Conservation (phyloP, 2,113 vertebrate species). For the Cyrtonyx montezumae region DNA sequence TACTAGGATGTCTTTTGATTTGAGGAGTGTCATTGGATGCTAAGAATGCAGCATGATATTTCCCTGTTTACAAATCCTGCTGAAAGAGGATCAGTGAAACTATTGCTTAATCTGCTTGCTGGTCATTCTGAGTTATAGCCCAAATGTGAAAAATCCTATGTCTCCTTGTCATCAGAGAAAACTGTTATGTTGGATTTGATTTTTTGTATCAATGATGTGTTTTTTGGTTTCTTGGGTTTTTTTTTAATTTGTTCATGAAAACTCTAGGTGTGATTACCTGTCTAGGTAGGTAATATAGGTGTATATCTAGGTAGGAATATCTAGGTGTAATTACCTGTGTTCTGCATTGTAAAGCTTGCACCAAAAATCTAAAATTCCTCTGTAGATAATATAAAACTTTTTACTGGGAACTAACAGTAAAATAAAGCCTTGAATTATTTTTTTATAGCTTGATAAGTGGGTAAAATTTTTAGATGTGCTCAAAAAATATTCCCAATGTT, state of each 20-base stretch:
- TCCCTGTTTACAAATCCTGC: not conserved
- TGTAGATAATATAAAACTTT: not conserved
- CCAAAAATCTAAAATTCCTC: not conserved
- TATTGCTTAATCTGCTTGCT: not conserved
- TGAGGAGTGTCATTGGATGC: not conserved
- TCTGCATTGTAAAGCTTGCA: not conserved
- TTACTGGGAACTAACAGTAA: not conserved
- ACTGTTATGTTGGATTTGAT: not conserved
- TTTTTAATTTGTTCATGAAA: not conserved
- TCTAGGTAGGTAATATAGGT: too few relatives aligned
- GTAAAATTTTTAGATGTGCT: not conserved
- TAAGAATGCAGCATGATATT: not conserved
- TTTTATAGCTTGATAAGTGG: not conserved
- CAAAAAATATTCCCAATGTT: not conserved
- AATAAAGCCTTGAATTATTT: not conserved
- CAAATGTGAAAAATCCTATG: not conserved
- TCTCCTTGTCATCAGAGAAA: not conserved
- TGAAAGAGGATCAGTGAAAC: not conserved
- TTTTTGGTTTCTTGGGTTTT: not conserved
- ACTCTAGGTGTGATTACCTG: fast-evolving
- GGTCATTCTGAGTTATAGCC: not conserved
- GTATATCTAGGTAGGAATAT: too few relatives aligned
- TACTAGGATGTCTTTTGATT: not conserved
- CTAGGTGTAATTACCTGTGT: not conserved
- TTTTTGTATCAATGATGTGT: not conserved